Conservation (phyloP, 2,888 invertebrate genomes). For the Cecidostiba fungosa region DNA sequence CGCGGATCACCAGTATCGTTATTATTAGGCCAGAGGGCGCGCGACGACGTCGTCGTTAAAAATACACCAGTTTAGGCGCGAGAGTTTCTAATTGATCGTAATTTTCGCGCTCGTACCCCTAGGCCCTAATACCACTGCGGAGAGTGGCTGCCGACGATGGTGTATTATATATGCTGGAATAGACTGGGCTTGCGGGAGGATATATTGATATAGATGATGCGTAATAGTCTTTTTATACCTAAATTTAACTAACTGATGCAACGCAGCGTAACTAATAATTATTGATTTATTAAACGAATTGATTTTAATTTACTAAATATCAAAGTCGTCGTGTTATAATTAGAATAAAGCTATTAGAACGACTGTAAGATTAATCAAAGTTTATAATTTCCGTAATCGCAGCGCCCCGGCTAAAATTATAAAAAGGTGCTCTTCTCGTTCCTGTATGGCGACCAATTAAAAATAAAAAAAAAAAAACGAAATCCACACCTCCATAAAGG, state of each 20-base stretch:
- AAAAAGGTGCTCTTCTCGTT: neutral
- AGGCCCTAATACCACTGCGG: neutral
- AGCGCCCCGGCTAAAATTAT: neutral
- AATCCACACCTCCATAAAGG: neutral
- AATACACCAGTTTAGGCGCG: conserved; percentile 18
- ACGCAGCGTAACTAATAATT: no score
- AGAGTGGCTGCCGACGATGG: neutral
- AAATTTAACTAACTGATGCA: no score
- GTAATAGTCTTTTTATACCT: no score
- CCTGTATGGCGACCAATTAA: neutral
- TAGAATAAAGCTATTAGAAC: no score
- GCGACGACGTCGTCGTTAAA: conserved; percentile 32
- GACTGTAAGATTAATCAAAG: no score
- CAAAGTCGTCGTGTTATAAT: no score
- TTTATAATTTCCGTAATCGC: no score
- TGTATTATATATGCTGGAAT: neutral
- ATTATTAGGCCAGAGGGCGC: conserved; percentile 19
- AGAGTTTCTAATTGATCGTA: conserved; percentile 47
- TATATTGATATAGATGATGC: neutral
- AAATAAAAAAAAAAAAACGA: neutral
- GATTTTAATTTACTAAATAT: neutral
- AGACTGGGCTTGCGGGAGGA: no score
- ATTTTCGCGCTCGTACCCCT: conserved; percentile 34
- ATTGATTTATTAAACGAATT: no score
- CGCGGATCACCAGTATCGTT: conserved; percentile 16